A percentile compares a stretch with the other conserved stretches of the same genome.
phyloP scores from a whole-genome alignment of 2,888 invertebrate genomes.

The Lydus trimaculatus region DNA sequence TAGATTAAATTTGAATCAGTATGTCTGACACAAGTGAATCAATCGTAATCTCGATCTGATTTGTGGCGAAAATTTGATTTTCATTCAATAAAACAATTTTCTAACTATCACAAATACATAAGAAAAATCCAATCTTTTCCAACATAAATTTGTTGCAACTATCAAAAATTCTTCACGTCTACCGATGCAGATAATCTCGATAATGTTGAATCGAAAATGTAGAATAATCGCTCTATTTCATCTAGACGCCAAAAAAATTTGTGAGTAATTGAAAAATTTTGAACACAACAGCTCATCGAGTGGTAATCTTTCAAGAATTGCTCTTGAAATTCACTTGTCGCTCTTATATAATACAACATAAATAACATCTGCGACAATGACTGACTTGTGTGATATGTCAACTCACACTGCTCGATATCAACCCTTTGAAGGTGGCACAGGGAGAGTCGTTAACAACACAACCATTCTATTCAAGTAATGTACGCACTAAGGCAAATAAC shows the following conservation, averaged over 20 bases:
- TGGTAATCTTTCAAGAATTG: background rate
- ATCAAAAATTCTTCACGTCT: background rate
- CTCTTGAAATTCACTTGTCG: background rate
- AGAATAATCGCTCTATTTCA: no score
- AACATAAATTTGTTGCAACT: no score
- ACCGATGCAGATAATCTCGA: no score
- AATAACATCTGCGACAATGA: background rate
- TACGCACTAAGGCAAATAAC: background rate
- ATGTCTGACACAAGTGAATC: background rate
- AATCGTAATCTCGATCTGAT: background rate
- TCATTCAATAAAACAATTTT: background rate
- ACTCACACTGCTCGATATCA: background rate
- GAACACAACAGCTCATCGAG: background rate
- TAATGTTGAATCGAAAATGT: no score
- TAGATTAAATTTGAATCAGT: background rate
- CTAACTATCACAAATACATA: background rate
- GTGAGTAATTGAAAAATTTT: no score
- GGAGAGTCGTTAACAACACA: background rate
- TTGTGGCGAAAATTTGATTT: background rate
- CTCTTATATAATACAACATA: background rate
- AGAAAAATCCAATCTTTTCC: no score
- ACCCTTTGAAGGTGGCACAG: background rate
- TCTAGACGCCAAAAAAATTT: no score
- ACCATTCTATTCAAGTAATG: background rate
- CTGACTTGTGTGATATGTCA: background rate